Base-by-base conservation (phyloP, 2,888 invertebrate species). In the Thysanoteuthis rhombus region DNA sequence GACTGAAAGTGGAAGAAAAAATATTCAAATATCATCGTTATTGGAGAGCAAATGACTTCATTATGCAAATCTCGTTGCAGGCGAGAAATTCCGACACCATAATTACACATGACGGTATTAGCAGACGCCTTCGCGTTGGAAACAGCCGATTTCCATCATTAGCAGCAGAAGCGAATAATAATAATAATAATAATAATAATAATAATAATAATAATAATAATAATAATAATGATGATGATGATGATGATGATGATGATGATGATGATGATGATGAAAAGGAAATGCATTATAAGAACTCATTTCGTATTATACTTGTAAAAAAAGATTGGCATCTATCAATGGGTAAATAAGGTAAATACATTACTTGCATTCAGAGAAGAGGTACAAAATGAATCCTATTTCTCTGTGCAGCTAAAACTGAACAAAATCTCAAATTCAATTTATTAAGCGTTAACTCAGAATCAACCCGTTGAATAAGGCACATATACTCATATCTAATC, bases 61-160 rank as follows among this genome's bases (percentile, higher is more conserved):
- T 75, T 75, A 75, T 75, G 75, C n/a, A 75, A 75, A 75, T 75
- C n/a, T n/a, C n/a, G 75, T 75, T 75, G 75, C 75, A n/a, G 75
- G 75, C 75, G 75, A 75, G 75, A 75, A 75, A 75, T n/a, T n/a
- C 12, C n/a, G 75, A 75, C 36, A 75, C 36, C n/a, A 75, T 75
- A 75, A 75, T 75, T 36, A 75, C 75, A 75, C n/a, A n/a, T 75
- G 75, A 75, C n/a, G 75, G n/a, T 19, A 75, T 75, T n/a, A 75
- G 75, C n/a, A 36, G 75, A 75, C 2, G 1, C 75, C 1, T 75
- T 75, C 12, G n/a, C 75, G 16, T 2, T n/a, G 75, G 75, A n/a
- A 36, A 75, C 6, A 75, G 16, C 2, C 75, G 75, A n/a, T 75
- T 75, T n/a, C 75, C 1, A 75, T 75, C n/a, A 75, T 75, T 75